A percentile compares a stretch with the other conserved stretches of the same genome.
phyloP scores from a whole-genome alignment of 2,888 invertebrate genomes.

The Teleiodes luculella region DNA sequence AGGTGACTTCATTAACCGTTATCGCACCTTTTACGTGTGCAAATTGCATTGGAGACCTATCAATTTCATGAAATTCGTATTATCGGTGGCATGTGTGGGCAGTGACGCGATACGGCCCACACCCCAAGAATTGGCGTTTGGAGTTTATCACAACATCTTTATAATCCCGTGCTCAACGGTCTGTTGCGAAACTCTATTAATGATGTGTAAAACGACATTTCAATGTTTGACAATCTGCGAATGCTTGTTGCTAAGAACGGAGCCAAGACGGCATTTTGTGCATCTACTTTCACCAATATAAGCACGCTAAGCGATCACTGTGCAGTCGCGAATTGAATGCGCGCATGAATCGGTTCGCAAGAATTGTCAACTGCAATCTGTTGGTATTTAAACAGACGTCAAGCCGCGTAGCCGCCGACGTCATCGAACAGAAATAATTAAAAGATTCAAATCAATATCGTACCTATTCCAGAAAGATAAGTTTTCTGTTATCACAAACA shows the following conservation, averaged over 20 bases:
- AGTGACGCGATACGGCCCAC: slow-evolving; percentile 32
- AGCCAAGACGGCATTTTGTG: slow-evolving; percentile 53
- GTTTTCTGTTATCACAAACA: background rate
- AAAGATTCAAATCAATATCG: background rate
- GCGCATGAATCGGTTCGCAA: slow-evolving; percentile 37
- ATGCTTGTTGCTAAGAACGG: slow-evolving; percentile 35
- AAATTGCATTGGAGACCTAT: slow-evolving; percentile 32
- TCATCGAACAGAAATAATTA: background rate
- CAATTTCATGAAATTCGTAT: slow-evolving; percentile 39
- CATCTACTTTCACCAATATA: slow-evolving; percentile 69
- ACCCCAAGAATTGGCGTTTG: background rate
- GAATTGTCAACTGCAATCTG: slow-evolving; percentile 32
- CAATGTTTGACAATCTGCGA: slow-evolving; percentile 34
- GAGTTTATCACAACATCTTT: background rate
- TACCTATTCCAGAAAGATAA: background rate
- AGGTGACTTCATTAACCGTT: slow-evolving; percentile 17
- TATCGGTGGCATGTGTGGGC: slow-evolving; percentile 28
- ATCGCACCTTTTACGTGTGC: slow-evolving; percentile 30
- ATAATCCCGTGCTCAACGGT: background rate
- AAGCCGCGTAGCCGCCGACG: slow-evolving; percentile 8
- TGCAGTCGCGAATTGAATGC: slow-evolving; percentile 43
- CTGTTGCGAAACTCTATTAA: background rate
- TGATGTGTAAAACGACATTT: slow-evolving; percentile 11
- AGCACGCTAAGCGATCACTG: slow-evolving; percentile 60
- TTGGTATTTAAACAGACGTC: slow-evolving; percentile 18